phyloP scores from a whole-genome alignment of 2,888 invertebrate genomes.

The Gnatocerus cornutus region DNA sequence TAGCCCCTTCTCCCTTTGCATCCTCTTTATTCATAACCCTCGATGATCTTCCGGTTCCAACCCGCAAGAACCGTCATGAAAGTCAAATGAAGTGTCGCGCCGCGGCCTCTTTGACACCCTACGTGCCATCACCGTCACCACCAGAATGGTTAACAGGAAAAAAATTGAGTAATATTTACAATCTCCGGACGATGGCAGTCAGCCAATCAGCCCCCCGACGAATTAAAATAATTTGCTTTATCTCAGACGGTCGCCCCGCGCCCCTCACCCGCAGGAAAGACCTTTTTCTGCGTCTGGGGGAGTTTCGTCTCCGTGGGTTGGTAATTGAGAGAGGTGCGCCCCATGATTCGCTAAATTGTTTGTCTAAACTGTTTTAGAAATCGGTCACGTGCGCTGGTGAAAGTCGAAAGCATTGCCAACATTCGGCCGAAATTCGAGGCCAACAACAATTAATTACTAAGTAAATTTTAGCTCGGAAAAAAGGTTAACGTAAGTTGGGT shows the following conservation, averaged over 20 bases:
- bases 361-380: conserved; percentile 26
- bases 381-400: conserved; percentile 37
- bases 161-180: conserved; percentile 32
- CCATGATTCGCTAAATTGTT: conserved; percentile 35
- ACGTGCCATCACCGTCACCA: conserved; percentile 22
- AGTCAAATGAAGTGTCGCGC: conserved; percentile 38
- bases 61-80: conserved; percentile 36
- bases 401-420: conserved; percentile 44
- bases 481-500: conserved; percentile 39
- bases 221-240: conserved; percentile 44
- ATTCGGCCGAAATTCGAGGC: conserved; percentile 30
- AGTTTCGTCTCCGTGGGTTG: conserved; percentile 11
- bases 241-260: conserved; percentile 27
- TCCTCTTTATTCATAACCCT: conserved; percentile 62
- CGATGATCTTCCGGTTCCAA: conserved; percentile 60
- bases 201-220: conserved; percentile 34
- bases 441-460: conserved; percentile 22
- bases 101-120: conserved; percentile 42
- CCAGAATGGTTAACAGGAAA: conserved; percentile 28
- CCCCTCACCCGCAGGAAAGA: conserved; percentile 42
- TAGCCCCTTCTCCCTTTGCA: conserved; percentile 49
- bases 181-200: conserved; percentile 25
- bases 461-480: conserved; percentile 18
- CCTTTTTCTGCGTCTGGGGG: conserved; percentile 17
- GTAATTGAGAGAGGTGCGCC: conserved; percentile 20